Conservation (phyloP, 2,888 invertebrate species). For the Rhodophaea formosa region DNA sequence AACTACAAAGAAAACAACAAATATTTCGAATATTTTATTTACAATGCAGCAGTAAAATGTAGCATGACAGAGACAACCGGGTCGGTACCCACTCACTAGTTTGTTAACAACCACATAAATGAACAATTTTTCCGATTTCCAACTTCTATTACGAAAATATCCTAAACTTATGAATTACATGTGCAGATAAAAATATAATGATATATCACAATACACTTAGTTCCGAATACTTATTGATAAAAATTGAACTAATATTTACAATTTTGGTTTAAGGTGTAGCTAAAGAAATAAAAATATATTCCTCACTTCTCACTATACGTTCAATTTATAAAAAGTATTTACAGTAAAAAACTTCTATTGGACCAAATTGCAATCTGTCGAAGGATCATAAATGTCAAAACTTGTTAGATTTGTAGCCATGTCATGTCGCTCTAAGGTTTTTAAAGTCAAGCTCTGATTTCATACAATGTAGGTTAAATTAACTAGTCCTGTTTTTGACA, state of each 20-base stretch:
- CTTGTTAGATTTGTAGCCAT: too few relatives aligned
- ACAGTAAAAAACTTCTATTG: not conserved
- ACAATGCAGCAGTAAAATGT: conserved; percentile 44
- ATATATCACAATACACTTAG: conserved; percentile 73
- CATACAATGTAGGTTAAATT: too few relatives aligned
- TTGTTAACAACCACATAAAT: conserved; percentile 31
- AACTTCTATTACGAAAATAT: conserved; percentile 38
- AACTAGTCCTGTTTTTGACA: too few relatives aligned
- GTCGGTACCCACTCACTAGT: conserved; percentile 24
- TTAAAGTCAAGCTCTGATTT: too few relatives aligned
- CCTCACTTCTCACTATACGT: not conserved
- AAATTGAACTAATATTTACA: conserved; percentile 75
- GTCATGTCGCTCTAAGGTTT: too few relatives aligned
- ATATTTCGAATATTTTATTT: conserved; percentile 41
- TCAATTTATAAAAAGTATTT: not conserved
- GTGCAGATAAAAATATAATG: conserved; percentile 49
- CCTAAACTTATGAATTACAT: conserved; percentile 42
- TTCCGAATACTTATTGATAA: conserved; percentile 45
- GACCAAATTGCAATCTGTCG: too few relatives aligned
- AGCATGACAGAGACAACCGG: conserved; percentile 35
- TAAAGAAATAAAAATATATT: conserved; percentile 7
- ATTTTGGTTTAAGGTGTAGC: conserved; percentile 45
- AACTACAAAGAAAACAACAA: conserved; percentile 21
- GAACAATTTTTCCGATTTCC: conserved; percentile 28
- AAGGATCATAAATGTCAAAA: too few relatives aligned